Evolutionary conservation across 2,888 invertebrate genomes (phyloP), one percentile per base, ranked within the genome.

Genomic region (Smittia aterrima): DNA sequence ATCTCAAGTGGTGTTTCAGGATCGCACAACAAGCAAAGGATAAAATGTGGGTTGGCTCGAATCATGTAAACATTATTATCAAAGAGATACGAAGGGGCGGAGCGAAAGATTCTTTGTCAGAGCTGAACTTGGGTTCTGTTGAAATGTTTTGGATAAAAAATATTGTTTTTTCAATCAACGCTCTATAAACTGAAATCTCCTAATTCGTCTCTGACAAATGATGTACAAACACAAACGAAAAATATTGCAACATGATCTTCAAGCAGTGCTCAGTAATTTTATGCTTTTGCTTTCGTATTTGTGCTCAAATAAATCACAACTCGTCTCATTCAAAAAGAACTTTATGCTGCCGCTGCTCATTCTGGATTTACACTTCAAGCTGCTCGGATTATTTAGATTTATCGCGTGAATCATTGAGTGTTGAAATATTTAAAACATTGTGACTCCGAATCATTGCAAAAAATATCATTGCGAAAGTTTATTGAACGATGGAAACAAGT

Each of bases 301-400:
- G 47, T 16, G n/a, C 16, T n/a, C 47, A 11, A 47, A 47, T 47
- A 58, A 58, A 58, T 58, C 58, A 22, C 58, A 58, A 18, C 58
- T 58, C 53, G 53, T 16, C 24, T 58, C 24, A 22, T 58, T 24
- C 3, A 18, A 22, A 22, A 58, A 22, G 58, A 47, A 47, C n/a
- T 47, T 2, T 58, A 7, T 22, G 22, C 24, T 58, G 2, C 9
- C 16, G 58, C 24, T 24, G 6, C 11, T 16, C 20, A 22, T 58
- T 58, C 20, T 22, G 22, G 7, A 24, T 22, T 53, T 4, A 6
- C 9, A 7, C 13, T 53, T 53, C 18, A 22, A 24, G 22, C 11
- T 1, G 24, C 4, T 58, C 13, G 7, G 20, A 58, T 3, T 58
- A 24, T n/a, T 22, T 58, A 53, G n/a, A n/a, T 32, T 32, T 32